These are phyloP conservation scores for Zaprionus gabonicus DNA, from an alignment of 1,140 invertebrate genomes.

Conservation along the genomic window DNA sequence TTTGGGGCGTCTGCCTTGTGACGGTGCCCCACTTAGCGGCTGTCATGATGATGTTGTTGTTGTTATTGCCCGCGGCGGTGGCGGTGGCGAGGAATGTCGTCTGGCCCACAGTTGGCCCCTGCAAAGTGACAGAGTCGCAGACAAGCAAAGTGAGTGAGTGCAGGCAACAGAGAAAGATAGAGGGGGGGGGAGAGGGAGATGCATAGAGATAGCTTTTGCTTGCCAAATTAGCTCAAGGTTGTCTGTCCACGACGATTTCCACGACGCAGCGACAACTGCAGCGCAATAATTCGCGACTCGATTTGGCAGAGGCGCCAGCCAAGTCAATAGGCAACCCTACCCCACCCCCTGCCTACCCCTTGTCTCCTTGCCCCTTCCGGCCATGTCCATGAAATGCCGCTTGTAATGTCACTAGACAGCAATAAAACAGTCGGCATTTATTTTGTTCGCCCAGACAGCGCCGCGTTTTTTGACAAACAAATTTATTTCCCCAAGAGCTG, in stretches of 20 bases:
- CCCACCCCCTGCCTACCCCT: neutral
- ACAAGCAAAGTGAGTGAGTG: slow-evolving; percentile 12
- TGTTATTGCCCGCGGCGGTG: slow-evolving; percentile 53
- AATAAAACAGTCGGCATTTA: slow-evolving; percentile 78
- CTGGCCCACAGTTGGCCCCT: slow-evolving; percentile 71
- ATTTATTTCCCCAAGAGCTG: slow-evolving; percentile 63
- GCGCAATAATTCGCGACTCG: slow-evolving; percentile 63
- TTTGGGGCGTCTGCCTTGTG: slow-evolving; percentile 78
- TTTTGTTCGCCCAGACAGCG: slow-evolving; percentile 32
- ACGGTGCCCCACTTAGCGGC: slow-evolving; percentile 78
- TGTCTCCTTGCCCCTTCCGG: neutral
- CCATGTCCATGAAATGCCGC: slow-evolving; percentile 22
- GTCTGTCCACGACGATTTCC: slow-evolving; percentile 59
- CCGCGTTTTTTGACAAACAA: slow-evolving; percentile 51
- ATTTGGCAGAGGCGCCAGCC: slow-evolving; percentile 72
- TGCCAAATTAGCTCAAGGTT: slow-evolving; percentile 82
- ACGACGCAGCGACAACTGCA: slow-evolving; percentile 64
- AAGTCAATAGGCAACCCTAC: slow-evolving; percentile 54
- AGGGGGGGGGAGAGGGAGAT: slow-evolving; percentile 3
- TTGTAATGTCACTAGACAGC: slow-evolving; percentile 75
- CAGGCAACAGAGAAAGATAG: slow-evolving; percentile 12
- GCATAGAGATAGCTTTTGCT: slow-evolving; percentile 15
- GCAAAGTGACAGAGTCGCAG: slow-evolving; percentile 47
- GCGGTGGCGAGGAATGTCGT: slow-evolving; percentile 68
- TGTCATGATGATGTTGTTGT: slow-evolving; percentile 79